phyloP scores from a whole-genome alignment of 2,797 vertebrate species.

The Chaenodraco wilsoni region DNA sequence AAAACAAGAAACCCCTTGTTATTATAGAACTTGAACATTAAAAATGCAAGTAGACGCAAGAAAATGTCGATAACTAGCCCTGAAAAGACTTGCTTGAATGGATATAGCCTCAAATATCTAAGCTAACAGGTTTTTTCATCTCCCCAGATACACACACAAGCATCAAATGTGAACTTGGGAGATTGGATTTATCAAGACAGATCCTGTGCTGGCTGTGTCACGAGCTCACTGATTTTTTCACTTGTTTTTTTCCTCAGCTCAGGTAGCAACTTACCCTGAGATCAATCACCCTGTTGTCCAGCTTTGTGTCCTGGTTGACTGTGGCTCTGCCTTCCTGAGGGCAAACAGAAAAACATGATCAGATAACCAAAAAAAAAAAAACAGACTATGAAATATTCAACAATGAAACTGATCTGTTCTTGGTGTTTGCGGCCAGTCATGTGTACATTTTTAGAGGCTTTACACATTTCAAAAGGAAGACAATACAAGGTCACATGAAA shows the following conservation, averaged over 20 bases:
- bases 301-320: conserved; percentile 96
- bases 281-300: conserved; percentile 98
- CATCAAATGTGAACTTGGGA: conserved; percentile 13
- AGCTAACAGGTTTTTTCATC: conserved; percentile 2
- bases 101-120: not conserved
- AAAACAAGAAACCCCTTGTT: no score
- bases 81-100: not conserved
- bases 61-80: not conserved
- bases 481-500: not conserved
- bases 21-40: not conserved
- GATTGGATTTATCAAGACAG: conserved; percentile 28
- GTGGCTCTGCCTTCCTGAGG: conserved; percentile 97
- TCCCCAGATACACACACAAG: not conserved
- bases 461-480: not conserved
- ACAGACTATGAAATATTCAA: conserved; percentile 37
- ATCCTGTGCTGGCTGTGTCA: conserved; percentile 2
- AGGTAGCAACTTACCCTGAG: conserved; percentile 88
- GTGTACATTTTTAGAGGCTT: conserved; percentile 20
- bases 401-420: conserved; percentile 13
- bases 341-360: conserved; percentile 33
- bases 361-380: conserved; percentile 12
- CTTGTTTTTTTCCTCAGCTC: conserved; percentile 9
- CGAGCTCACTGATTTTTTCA: not conserved
- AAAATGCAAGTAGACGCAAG: not conserved
- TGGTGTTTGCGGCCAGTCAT: conserved; percentile 12